Percentiles rank a stretch among this genome's conserved stretches.
phyloP scores from a whole-genome alignment of 2,888 invertebrate species.

The Terebella lapidaria region DNA sequence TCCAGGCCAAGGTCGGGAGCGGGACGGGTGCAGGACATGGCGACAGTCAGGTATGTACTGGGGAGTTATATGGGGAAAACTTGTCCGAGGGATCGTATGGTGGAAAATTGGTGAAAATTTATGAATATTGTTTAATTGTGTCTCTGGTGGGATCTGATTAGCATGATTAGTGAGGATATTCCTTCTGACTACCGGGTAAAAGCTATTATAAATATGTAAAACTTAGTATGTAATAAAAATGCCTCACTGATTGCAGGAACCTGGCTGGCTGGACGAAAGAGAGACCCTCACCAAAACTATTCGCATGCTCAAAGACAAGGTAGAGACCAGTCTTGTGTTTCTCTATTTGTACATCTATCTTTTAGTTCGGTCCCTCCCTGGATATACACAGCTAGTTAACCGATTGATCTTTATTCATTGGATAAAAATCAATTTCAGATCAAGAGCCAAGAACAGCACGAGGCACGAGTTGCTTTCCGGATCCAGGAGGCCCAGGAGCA shows the following conservation, averaged over 20 bases:
- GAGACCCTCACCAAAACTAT: conserved; percentile 17
- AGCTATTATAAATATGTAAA: not conserved
- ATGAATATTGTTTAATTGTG: too few species aligned
- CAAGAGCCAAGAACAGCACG: not conserved
- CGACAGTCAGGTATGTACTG: conserved; percentile 42
- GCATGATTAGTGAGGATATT: too few species aligned
- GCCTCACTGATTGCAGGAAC: too few species aligned
- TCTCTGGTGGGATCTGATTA: too few species aligned
- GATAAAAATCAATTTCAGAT: not conserved
- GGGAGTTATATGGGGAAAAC: too few species aligned
- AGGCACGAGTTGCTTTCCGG: not conserved
- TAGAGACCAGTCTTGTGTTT: not conserved
- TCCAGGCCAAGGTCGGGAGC: conserved; percentile 31
- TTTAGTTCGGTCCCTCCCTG: too few species aligned
- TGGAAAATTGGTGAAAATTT: too few species aligned
- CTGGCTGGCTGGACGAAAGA: conserved; percentile 22
- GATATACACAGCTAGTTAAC: too few species aligned
- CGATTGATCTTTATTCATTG: not conserved
- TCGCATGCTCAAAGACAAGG: conserved; percentile 17
- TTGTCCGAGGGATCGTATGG: too few species aligned
- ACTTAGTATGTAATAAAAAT: not conserved
- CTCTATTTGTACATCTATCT: not conserved
- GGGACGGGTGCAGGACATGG: conserved; percentile 27
- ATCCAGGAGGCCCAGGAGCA: conserved; percentile 30
- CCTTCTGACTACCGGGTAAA: too few species aligned